These are phyloP conservation scores for Thera obeliscata DNA, from an alignment of 2,888 invertebrate species.

Conservation along the genomic window DNA sequence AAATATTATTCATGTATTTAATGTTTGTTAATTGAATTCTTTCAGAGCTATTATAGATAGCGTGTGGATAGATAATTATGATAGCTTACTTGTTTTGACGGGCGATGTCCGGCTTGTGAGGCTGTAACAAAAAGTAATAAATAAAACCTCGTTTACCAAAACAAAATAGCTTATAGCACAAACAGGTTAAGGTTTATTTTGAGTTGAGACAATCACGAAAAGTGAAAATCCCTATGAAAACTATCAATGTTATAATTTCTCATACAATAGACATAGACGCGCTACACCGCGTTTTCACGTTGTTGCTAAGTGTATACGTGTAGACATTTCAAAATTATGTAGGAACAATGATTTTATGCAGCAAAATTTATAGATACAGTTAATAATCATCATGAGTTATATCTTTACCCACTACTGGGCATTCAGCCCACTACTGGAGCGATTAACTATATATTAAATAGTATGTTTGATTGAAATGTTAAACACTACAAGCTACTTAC, in stretches of 20 bases:
- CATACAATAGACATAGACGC: constrained; percentile 23
- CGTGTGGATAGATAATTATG: constrained; percentile 13
- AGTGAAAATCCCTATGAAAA: not conserved
- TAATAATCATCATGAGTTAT: too few relatives aligned
- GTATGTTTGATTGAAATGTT: too few relatives aligned
- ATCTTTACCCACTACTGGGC: too few relatives aligned
- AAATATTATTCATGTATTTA: constrained; percentile 4
- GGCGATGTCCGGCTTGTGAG: constrained; percentile 48
- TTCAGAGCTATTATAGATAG: constrained; percentile 9
- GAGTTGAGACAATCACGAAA: not conserved
- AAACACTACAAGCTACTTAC: constrained; percentile 38
- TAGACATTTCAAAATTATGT: too few relatives aligned
- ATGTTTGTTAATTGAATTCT: constrained; percentile 2
- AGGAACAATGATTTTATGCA: too few relatives aligned
- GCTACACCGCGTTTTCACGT: not conserved
- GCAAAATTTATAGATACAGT: too few relatives aligned
- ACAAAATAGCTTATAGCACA: not conserved
- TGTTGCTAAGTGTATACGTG: not conserved
- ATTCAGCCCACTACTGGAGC: too few relatives aligned
- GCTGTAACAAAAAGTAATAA: constrained; percentile 45
- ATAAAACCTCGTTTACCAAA: not conserved
- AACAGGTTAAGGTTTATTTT: not conserved
- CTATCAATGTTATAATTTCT: not conserved
- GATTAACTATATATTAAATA: too few relatives aligned
- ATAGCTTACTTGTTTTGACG: constrained; percentile 55